Evolutionary conservation across 2,797 vertebrate genomes (phyloP).

Genomic region (Lagocephalus sceleratus): DNA sequence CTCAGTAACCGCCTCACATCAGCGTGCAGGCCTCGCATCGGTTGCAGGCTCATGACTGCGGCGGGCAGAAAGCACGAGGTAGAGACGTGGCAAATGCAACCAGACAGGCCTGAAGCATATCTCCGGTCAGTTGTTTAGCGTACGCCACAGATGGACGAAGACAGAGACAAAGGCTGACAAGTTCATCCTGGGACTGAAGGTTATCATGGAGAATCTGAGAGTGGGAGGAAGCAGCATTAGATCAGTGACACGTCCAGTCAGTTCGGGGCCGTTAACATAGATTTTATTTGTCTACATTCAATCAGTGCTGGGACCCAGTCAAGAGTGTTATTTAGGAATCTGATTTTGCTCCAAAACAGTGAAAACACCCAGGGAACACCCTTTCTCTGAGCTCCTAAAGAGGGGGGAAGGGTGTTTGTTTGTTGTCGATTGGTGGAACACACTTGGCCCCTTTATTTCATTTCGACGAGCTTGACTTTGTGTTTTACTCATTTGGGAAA

Average conservation of each 20-base stretch:
- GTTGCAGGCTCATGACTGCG: background rate
- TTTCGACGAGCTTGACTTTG: too few species aligned
- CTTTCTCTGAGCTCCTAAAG: too few species aligned
- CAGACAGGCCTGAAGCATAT: slow-evolving; percentile 17
- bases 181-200: slow-evolving; percentile 34
- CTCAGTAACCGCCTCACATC: slow-evolving; percentile 8
- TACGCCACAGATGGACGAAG: slow-evolving; percentile 10
- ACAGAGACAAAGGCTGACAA: slow-evolving; percentile 22
- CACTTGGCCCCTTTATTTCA: too few species aligned
- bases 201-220: slow-evolving; percentile 24
- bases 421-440: too few species aligned
- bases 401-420: too few species aligned
- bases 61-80: slow-evolving; percentile 11
- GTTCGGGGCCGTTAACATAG: background rate
- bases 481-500: too few species aligned
- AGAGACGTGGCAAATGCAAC: slow-evolving; percentile 4
- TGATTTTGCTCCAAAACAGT: background rate
- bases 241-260: slow-evolving; percentile 8
- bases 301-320: background rate
- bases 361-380: too few species aligned
- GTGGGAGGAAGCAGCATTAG: slow-evolving; percentile 20
- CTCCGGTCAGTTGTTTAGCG: slow-evolving; percentile 17
- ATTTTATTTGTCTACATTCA: background rate
- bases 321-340: slow-evolving; percentile 2
- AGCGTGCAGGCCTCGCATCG: slow-evolving; percentile 6